Conservation (phyloP, 2,113 vertebrate genomes). For the Nesoenas mayeri region DNA sequence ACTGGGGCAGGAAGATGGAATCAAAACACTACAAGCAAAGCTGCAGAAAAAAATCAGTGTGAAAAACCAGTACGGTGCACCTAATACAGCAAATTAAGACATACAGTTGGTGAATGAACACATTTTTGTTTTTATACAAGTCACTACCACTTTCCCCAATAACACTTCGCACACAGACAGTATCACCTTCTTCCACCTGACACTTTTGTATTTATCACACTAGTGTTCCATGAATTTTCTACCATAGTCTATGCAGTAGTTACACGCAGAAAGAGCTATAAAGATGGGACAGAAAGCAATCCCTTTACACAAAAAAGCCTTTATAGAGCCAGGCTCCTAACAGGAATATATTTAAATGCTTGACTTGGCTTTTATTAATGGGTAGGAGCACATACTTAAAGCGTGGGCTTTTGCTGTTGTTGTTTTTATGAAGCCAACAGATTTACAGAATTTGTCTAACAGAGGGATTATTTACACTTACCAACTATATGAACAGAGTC, state of each 20-base stretch:
- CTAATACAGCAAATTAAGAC: background rate
- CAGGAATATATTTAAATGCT: background rate
- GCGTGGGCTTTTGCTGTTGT: rapidly evolving
- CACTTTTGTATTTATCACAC: background rate
- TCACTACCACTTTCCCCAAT: background rate
- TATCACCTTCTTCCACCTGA: background rate
- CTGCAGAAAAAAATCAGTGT: background rate
- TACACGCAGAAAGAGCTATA: background rate
- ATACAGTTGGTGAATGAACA: background rate
- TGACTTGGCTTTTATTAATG: background rate
- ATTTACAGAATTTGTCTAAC: background rate
- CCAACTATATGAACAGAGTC: constrained; percentile 71
- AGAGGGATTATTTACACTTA: constrained; percentile 20
- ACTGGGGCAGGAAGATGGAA: rapidly evolving
- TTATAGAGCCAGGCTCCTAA: background rate
- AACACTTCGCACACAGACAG: background rate
- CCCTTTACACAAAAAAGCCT: background rate
- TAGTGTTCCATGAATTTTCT: background rate
- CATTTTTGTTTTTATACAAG: background rate
- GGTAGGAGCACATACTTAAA: background rate
- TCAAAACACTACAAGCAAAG: background rate
- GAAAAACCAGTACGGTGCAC: background rate
- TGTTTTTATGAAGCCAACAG: background rate
- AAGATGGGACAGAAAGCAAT: background rate
- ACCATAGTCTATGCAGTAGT: background rate